phyloP scores from a whole-genome alignment of 2,113 vertebrate species.

The Beaufortia kweichowensis region DNA sequence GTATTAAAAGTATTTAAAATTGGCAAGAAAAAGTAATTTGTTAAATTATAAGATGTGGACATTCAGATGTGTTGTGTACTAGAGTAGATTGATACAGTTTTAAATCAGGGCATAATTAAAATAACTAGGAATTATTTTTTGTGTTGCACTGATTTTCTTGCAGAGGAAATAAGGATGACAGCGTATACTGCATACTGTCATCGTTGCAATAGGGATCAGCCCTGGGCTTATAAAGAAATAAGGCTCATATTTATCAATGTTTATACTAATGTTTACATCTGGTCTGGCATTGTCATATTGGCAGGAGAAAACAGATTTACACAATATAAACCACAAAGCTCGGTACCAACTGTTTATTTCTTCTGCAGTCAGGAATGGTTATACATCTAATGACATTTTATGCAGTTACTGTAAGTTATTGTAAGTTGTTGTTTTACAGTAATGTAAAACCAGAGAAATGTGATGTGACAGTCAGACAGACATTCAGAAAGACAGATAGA shows the following conservation, averaged over 20 bases:
- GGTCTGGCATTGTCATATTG: conserved; percentile 41
- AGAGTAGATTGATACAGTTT: conserved; percentile 10
- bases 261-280: conserved; percentile 64
- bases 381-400: neutral
- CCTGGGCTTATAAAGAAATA: conserved; percentile 47
- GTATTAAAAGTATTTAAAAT: too few species aligned
- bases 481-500: too few species aligned
- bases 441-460: too few species aligned
- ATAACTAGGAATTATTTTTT: neutral
- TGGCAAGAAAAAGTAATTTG: too few species aligned
- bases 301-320: conserved; percentile 28
- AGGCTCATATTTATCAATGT: conserved; percentile 51
- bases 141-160: conserved; percentile 21
- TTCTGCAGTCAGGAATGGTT: neutral
- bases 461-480: too few species aligned
- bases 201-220: conserved; percentile 70
- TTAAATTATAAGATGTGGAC: too few species aligned
- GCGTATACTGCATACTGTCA: conserved; percentile 54
- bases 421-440: too few species aligned
- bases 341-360: neutral
- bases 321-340: conserved; percentile 24
- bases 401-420: neutral
- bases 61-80: conserved; percentile 7
- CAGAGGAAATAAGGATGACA: conserved; percentile 61
- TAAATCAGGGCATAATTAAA: conserved; percentile 25